Conservation (phyloP, 2,888 invertebrate species). For the Masnerella sp. region DNA sequence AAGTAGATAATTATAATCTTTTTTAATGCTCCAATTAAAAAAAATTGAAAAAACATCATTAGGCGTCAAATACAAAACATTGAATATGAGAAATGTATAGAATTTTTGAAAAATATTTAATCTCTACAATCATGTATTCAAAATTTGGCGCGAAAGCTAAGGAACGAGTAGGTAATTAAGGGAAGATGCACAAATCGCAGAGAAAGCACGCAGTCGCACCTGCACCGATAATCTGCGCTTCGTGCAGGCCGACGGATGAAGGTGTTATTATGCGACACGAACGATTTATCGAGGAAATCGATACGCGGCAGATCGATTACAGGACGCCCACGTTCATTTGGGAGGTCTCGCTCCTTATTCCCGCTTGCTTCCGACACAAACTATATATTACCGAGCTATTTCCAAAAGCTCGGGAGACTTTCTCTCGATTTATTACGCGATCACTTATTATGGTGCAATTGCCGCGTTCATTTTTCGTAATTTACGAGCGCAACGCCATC, state of each 20-base stretch:
- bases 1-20: no score
- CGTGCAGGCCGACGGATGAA: conserved; percentile 47
- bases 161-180: neutral
- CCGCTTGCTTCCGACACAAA: conserved; percentile 41
- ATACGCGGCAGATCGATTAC: conserved; percentile 60
- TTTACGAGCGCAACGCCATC: conserved; percentile 41
- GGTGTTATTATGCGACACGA: conserved; percentile 61
- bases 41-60: no score
- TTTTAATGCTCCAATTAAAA: no score
- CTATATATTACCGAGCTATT: conserved; percentile 53
- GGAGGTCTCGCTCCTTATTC: conserved; percentile 53
- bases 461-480: conserved; percentile 46
- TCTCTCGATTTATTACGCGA: conserved; percentile 55
- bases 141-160: no score
- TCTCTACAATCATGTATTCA: no score
- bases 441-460: conserved; percentile 52
- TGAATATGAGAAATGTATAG: no score
- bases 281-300: conserved; percentile 61
- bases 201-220: conserved; percentile 50
- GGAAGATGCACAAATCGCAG: conserved; percentile 13
- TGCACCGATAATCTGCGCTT: conserved; percentile 47
- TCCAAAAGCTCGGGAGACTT: conserved; percentile 53
- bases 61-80: no score
- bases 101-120: no score
- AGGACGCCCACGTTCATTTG: conserved; percentile 56